Evolutionary conservation across 2,797 vertebrate genomes (phyloP), one percentile per base, ranked within the genome.

Genomic region (Takifugu ocellatus): DNA sequence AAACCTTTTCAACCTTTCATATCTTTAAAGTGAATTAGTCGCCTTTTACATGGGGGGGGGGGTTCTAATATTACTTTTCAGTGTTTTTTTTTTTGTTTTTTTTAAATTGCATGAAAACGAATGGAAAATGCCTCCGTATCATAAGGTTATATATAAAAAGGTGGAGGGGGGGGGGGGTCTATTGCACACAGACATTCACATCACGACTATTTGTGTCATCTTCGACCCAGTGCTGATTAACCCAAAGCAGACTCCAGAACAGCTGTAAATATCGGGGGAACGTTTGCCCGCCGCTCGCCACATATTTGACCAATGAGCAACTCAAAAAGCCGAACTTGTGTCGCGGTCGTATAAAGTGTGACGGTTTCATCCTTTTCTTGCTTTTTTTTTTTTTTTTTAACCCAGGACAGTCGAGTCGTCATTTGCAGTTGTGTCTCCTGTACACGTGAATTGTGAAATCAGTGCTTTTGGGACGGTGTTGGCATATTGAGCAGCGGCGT

Each of bases 381-480:
- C 7, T 39, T 14, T 39, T 12, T 36, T 36, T 36, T 36, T 45
- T 45, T 44, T 44, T 17, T 17, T 15, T 44, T 5, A 3, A 82
- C 75, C 86, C 74, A 73, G 39, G 74, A 63, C 62, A 43, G 69
- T 79, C 56, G 72, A 85, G 74, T 85, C 74, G 59, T 67, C 26
- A 48, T 76, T 76, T 72, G 51, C 74, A 75, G 81, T 73, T 79
- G 78, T 78, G 70, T 75, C 74, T 82, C 78, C 83, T 84, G 84
- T 87, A 83, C 81, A 87, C 80, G 85, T 81, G 72, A 83, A 77
- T 85, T 83, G 83, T 89, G 78, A 79, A 82, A 81, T 82, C 88
- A 85, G 85, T 90, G 84, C 84, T 90, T 87, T 84, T 84, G 87
- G 79, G 75, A 74, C 87, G 83, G 82, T 84, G 84, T 91, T 84